Base-by-base conservation (phyloP, 2,888 invertebrate genomes). In the Eupeodes luniger region DNA sequence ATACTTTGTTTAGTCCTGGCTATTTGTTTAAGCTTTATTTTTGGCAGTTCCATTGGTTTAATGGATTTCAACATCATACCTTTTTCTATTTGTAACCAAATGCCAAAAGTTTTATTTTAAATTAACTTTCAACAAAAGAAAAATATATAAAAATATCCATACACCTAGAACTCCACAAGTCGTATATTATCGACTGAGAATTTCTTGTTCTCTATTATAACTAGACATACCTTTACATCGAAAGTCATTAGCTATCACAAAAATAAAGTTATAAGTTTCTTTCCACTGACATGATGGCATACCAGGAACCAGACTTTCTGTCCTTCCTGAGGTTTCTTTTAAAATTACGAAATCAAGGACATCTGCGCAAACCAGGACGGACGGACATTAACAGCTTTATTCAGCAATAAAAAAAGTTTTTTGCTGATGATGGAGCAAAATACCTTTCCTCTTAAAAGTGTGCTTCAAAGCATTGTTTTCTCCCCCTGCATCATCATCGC, bases 371-470 rank as follows among this genome's bases (percentile, higher is more conserved):
- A 53, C 70, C 53, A 55, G 51, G 19, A 55, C 57, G 44, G 55
- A 62, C 55, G 51, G 61, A 62, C 62, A 64, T 61, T 79, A 79
- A 70, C 70, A 70, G 62, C 79, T 79, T 72, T 70, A 79, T 79
- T 70, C 44, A 61, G 61, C 67, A 49, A 79, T 78, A 79, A 79
- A 69, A 79, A 40, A 40, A 40, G 9, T 62, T 19, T 40, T 49
- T 57, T 70, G 55, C 62, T 72, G 70, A 34, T 79, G 70, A 79
- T 79, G 70, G 64, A 62, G 79, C 62, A 62, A 79, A 79, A 79
- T 53, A 72, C 53, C 61, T 40, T 51, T n/a, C 36, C 34, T 49
- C 10, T 14, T 16, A 19, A 62, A 75, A 62, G 62, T 75, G 62
- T 53, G 62, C 75, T 72, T 72, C 72, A 59, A 72, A 72, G 62